phyloP scores from a whole-genome alignment of 2,113 vertebrate genomes.

The Mesoclemmys tuberculata region DNA sequence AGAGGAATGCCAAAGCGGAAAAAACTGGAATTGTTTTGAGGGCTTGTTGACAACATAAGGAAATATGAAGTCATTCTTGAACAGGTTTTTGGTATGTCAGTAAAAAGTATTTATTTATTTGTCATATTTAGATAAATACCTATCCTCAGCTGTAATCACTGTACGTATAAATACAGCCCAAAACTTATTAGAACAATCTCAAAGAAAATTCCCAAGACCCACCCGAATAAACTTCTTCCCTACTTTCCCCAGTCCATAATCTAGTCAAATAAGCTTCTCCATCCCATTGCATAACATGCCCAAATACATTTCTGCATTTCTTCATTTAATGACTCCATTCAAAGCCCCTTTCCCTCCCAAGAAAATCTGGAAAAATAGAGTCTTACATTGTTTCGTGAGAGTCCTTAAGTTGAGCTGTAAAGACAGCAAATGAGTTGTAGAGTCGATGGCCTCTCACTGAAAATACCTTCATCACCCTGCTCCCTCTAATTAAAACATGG shows the following conservation, averaged over 20 bases:
- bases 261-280: background rate
- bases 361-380: background rate
- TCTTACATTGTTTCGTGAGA: background rate
- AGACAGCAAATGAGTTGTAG: background rate
- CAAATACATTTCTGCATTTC: background rate
- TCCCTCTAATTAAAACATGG: rapidly evolving
- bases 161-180: background rate
- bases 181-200: background rate
- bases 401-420: background rate
- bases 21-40: background rate
- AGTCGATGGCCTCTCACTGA: background rate
- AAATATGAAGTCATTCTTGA: background rate
- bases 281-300: background rate
- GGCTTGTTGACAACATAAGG: background rate
- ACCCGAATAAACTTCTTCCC: background rate
- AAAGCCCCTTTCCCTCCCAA: background rate
- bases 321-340: background rate
- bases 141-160: background rate
- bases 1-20: background rate
- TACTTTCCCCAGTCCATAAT: background rate
- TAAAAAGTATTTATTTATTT: background rate
- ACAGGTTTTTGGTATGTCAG: background rate
- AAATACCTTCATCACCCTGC: background rate
- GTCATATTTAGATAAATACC: background rate
- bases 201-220: background rate